These are phyloP conservation scores for Promerops cafer DNA, from an alignment of 2,113 vertebrate species.

Conservation along the genomic window DNA sequence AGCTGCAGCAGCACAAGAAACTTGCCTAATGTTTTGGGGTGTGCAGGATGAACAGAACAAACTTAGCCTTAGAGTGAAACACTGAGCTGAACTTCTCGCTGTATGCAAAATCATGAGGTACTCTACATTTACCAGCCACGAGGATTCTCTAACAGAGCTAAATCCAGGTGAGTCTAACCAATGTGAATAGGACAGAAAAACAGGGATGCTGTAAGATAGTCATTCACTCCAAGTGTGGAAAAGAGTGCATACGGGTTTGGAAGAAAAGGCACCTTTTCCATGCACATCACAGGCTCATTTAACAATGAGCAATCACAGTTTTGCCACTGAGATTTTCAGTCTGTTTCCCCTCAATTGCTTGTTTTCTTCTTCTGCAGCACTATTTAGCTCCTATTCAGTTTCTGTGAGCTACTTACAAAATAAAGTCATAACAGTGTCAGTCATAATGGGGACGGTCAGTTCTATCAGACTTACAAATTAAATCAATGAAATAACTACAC, in stretches of 20 bases:
- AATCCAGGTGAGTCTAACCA: neutral
- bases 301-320: neutral
- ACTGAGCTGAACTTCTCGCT: neutral
- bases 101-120: neutral
- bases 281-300: neutral
- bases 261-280: neutral
- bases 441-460: neutral
- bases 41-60: neutral
- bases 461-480: neutral
- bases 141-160: neutral
- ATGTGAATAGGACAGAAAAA: neutral
- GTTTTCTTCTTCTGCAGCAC: neutral
- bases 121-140: neutral
- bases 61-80: neutral
- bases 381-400: neutral
- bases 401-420: neutral
- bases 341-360: rapidly evolving
- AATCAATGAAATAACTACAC: neutral
- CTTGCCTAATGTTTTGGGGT: neutral
- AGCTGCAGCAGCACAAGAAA: neutral
- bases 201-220: rapidly evolving
- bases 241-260: rapidly evolving
- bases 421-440: neutral
- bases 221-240: neutral
- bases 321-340: neutral